These are phyloP conservation scores for Helobdella robusta DNA, from an alignment of 2,888 invertebrate species.

Conservation along the genomic window DNA sequence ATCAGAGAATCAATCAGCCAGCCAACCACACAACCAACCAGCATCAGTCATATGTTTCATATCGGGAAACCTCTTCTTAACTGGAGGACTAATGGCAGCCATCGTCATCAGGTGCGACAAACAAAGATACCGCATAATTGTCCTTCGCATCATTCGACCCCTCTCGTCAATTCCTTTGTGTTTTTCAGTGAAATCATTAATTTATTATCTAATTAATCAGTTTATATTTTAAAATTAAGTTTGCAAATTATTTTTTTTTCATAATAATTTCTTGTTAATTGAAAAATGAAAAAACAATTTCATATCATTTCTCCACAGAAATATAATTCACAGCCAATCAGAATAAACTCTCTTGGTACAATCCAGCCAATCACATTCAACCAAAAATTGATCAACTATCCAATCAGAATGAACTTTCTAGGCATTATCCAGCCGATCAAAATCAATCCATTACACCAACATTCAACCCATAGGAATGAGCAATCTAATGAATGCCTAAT, in stretches of 20 bases:
- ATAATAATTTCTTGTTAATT: no score
- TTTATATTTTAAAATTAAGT: no score
- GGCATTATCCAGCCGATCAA: not conserved
- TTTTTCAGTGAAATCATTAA: no score
- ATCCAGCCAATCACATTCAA: not conserved
- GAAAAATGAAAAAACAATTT: no score
- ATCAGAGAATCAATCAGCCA: slow-evolving; percentile 1
- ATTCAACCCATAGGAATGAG: not conserved
- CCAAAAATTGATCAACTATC: not conserved
- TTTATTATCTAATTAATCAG: no score
- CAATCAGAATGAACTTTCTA: not conserved
- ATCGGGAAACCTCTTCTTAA: slow-evolving; percentile 55
- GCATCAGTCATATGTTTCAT: slow-evolving; percentile 51
- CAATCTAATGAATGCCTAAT: not conserved
- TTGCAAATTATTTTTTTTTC: no score
- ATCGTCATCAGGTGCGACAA: slow-evolving; percentile 54
- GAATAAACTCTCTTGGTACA: no score
- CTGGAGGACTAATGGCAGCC: slow-evolving; percentile 58
- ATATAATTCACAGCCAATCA: no score
- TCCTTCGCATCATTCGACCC: slow-evolving; percentile 21
- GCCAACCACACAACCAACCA: slow-evolving; percentile 40
- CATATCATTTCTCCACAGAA: no score
- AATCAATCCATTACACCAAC: not conserved
- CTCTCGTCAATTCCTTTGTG: slow-evolving; percentile 22
- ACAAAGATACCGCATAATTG: slow-evolving; percentile 50